Base-by-base conservation (phyloP, 2,888 invertebrate genomes). In the Drosophila subquinaria region DNA sequence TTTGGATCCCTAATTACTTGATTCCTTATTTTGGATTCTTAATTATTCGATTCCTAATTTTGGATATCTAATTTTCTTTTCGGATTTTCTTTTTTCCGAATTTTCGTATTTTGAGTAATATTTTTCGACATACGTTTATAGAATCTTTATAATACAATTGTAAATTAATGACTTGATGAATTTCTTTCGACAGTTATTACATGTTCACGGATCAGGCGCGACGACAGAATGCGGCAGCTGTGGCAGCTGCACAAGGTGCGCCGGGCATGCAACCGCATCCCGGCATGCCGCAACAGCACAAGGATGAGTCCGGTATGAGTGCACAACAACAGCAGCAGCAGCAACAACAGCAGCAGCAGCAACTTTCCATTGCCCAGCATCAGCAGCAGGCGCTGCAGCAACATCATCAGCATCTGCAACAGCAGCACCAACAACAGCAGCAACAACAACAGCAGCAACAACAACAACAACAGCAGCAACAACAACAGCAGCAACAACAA, bases 181-280 rank as follows among this genome's bases (percentile, higher is more conserved):
- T 40, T 20, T 27, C 0, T 0, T 33, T 23, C 11, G 42, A 1
- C 90, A 95, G 96, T 90, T 96, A 95, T 91, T 96, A 95, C 90
- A 94, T 95, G 92, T 95, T 95, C 81, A 93, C 95, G 53, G 95
- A 95, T 73, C 95, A 95, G 76, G 88, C 92, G 73, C 93, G 93
- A 13, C 90, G 91, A 0, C 92, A 92, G 75, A 91, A 82, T 76
- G 90, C 84, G 10, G 89, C 82, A 50, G 88, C 81, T 5, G 88
- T 85, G 10, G 72, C 87, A 56, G 69, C 82, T 20, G 78, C 90
- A 55, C 79, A 89, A 52, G 82, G 78, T 62, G 88, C 92, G 38
- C 70, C 73, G 17, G 87, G 90, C 52, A 67, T 91, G 75, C 82
- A 79, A 15, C 80, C 77, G 4, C 88, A 86, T 66, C 88, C 81